phyloP scores from a whole-genome alignment of 2,113 vertebrate species.

The Siphamia tubifer region DNA sequence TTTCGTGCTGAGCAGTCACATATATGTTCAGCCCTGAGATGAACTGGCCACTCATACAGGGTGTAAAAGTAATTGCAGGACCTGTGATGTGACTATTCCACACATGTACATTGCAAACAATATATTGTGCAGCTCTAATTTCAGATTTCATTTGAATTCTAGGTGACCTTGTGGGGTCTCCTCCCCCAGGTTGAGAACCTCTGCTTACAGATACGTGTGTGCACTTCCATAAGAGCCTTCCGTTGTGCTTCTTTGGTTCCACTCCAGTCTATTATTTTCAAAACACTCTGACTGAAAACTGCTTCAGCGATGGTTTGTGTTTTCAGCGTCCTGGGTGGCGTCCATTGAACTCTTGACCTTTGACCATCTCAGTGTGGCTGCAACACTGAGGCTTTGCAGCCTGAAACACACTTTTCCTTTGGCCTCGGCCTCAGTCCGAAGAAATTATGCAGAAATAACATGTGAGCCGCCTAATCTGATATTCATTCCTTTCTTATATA shows the following conservation, averaged over 20 bases:
- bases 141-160: too few relatives aligned
- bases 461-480: slow-evolving; percentile 74
- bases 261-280: slow-evolving; percentile 1
- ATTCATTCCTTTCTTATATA: slow-evolving; percentile 75
- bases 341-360: slow-evolving; percentile 48
- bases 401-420: slow-evolving; percentile 22
- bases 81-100: too few relatives aligned
- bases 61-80: too few relatives aligned
- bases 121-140: too few relatives aligned
- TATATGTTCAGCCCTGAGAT: too few relatives aligned
- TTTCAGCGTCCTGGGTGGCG: slow-evolving; percentile 47
- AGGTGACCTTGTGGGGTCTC: too few relatives aligned
- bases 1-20: too few relatives aligned
- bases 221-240: background rate
- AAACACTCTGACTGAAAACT: slow-evolving; percentile 1
- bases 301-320: background rate
- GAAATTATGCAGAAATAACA: slow-evolving; percentile 68
- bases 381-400: slow-evolving; percentile 19
- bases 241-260: background rate
- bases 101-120: too few relatives aligned
- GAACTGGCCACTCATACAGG: too few relatives aligned
- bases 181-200: too few relatives aligned
- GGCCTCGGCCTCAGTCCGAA: slow-evolving; percentile 34
- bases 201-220: too few relatives aligned
- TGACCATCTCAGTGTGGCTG: slow-evolving; percentile 37